Base-by-base conservation (phyloP, 1,140 invertebrate genomes). In the Parasteatoda tepidariorum region DNA sequence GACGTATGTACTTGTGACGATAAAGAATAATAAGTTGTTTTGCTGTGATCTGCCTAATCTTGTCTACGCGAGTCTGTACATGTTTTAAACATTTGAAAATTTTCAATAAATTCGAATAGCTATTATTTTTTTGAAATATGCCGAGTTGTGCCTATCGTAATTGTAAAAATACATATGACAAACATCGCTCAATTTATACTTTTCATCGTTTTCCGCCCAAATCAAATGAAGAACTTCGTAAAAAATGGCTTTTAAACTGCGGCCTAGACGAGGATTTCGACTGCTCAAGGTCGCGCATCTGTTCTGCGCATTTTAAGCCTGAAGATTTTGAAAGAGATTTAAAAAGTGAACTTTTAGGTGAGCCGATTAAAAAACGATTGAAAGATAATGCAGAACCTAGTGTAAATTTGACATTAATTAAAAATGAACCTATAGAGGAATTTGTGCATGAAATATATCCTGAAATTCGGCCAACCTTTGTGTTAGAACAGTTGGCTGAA, bases 291-390 rank as follows among this genome's bases (percentile, higher is more conserved):
- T 26, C 28, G 22, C 4, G 61, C 9, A 30, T 64, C 0, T 64
- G 61, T 31, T 64, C 61, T 15, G 61, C 15, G 28, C 61, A 64
- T 30, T 64, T 64, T 31, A 31, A 15, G 22, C 9, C 1, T 31
- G 61, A 64, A 9, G 61, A 64, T 31, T 64, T 64, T 30, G 61
- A 64, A 64, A 26, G 61, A 18, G 61, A 64, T 31, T 64, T 64
- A 28, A 15, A 30, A 64, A 28, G 61, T 9, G 61, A 64, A 64
- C 28, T 64, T 9, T 30, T 64, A 18, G 61, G 61, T 5, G 15
- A 11, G 4, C 61, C 61, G 5, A 2, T 64, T 13, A 64, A 64
- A 64, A 64, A 31, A 64, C 61, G 61, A 11, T 28, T 64, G 30
- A 64, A 64, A 30, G 24, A 28, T 28, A 24, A 30, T 31, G 61